Evolutionary conservation across 2,113 vertebrate genomes (phyloP), one percentile per base, ranked within the genome.

Genomic region (Melanerpes formicivorus): DNA sequence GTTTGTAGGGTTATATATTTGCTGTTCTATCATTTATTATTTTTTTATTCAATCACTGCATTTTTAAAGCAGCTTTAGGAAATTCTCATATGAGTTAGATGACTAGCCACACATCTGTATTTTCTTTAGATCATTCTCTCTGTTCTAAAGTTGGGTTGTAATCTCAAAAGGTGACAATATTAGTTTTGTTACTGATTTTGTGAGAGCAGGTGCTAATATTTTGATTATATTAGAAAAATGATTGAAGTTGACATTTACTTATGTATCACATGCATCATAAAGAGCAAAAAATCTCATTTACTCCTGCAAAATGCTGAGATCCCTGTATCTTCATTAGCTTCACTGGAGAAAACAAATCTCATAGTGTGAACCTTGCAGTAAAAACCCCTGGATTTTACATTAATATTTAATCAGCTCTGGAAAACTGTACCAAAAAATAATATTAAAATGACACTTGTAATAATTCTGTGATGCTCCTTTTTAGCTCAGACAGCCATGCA

Each of bases 181-280:
- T 93, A 64, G 16, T 71, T 87, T 90, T 80, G 23, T 71, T 74
- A 55, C 44, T 44, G 60, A 80, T 80, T 93, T 92, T 73, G 48
- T 82, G 56, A 82, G 10, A 87, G 6, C 55, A 80, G 64, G 11
- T 92, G 84, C 1, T 77, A 93, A 73, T 70, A 69, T 63, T 70
- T 84, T 71, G 37, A 79, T 94, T 81, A 26, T 62, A 23, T 60
- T 60, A 19, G n/a, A 56, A 87, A 85, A 84, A 79, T 0, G 0
- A 76, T 52, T 52, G 50, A 89, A 82, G 14, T 5, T 73, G 78
- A 8, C 25, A 66, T 81, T 84, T 93, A 65, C 16, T 74, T 16
- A n/a, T 11, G 12, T 59, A 75, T 26, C 29, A 69, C 30, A 58
- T 29, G 29, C 30, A 77, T 55, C 12, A 42, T 18, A 86, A 40